Evolutionary conservation across 2,888 invertebrate genomes (phyloP).

Genomic region (Cosmorhoe ocellata): DNA sequence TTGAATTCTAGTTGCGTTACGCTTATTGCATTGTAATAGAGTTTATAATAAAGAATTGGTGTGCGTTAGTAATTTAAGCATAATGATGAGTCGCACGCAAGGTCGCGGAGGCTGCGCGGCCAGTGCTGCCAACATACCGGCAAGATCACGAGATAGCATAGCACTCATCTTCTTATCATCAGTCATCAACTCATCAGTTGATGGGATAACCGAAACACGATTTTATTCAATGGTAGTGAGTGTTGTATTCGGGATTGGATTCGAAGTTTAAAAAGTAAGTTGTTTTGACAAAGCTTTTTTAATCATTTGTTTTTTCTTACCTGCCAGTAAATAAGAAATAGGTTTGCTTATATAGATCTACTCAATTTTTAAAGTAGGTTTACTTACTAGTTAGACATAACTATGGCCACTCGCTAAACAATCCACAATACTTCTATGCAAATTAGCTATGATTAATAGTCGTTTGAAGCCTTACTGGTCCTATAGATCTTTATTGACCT

Average conservation of each 20-base stretch:
- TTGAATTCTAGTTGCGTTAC: neutral
- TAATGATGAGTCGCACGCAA: slow-evolving; percentile 46
- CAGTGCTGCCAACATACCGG: slow-evolving; percentile 69
- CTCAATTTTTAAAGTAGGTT: too few species aligned
- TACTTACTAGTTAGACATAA: too few species aligned
- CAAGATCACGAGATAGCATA: slow-evolving; percentile 70
- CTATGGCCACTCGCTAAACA: too few species aligned
- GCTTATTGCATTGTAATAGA: slow-evolving; percentile 7
- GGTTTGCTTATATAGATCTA: too few species aligned
- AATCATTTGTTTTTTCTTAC: slow-evolving; percentile 4
- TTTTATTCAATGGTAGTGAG: slow-evolving; percentile 40
- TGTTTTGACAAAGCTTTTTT: too few species aligned
- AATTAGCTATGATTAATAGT: too few species aligned
- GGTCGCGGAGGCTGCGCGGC: slow-evolving; percentile 69
- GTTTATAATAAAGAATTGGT: neutral
- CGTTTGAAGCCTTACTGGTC: too few species aligned
- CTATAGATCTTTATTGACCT: too few species aligned
- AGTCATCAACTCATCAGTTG: slow-evolving; percentile 70
- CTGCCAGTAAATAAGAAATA: too few species aligned
- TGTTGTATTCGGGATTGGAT: slow-evolving; percentile 41
- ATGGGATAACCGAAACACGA: slow-evolving; percentile 48
- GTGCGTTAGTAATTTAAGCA: slow-evolving; percentile 15
- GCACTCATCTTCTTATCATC: slow-evolving; percentile 59
- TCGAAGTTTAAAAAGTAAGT: slow-evolving; percentile 46
- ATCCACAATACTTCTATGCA: too few species aligned